A percentile compares a stretch with the other conserved stretches of the same genome.
Conservation (phyloP, 2,888 invertebrate genomes). For the Ichneumoninae sp. region DNA sequence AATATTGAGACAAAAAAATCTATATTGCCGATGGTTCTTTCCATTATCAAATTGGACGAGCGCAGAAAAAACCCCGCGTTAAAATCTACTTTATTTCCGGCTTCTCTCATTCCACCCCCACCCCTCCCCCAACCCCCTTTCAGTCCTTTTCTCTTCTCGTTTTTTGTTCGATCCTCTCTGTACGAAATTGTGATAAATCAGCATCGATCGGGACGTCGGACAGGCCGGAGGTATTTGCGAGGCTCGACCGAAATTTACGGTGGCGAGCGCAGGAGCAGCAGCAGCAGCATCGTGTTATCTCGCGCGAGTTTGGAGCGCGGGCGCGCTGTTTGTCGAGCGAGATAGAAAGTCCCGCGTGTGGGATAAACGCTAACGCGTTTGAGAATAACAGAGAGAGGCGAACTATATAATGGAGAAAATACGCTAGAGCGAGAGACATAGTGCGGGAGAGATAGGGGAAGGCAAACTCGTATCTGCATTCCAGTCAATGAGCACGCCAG, state of each 20-base stretch:
- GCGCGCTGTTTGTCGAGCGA: slow-evolving; percentile 42
- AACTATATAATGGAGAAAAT: slow-evolving; percentile 61
- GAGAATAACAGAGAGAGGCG: slow-evolving; percentile 19
- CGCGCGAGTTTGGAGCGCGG: slow-evolving; percentile 54
- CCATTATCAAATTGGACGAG: not conserved
- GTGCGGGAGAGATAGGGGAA: slow-evolving; percentile 62
- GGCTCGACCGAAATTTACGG: slow-evolving; percentile 66
- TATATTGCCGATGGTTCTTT: slow-evolving; percentile 13
- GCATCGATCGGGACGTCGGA: slow-evolving; percentile 61
- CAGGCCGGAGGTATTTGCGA: slow-evolving; percentile 65
- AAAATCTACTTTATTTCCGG: slow-evolving; percentile 54
- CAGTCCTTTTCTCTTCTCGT: slow-evolving; percentile 20
- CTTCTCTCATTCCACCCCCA: slow-evolving; percentile 8
- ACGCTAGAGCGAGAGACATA: slow-evolving; percentile 38
- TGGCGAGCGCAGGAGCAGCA: slow-evolving; percentile 33
- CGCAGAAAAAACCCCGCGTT: slow-evolving; percentile 39
- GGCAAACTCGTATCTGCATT: slow-evolving; percentile 76
- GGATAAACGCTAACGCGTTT: slow-evolving; percentile 4
- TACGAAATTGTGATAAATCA: slow-evolving; percentile 67
- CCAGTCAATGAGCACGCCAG: slow-evolving; percentile 78
- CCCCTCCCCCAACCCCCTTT: not conserved
- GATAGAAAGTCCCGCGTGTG: slow-evolving; percentile 23
- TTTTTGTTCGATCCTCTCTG: slow-evolving; percentile 47
- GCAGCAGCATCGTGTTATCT: slow-evolving; percentile 63
- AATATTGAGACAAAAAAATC: not conserved